These are phyloP conservation scores for Strix uralensis DNA, from an alignment of 2,113 vertebrate species.

Conservation along the genomic window DNA sequence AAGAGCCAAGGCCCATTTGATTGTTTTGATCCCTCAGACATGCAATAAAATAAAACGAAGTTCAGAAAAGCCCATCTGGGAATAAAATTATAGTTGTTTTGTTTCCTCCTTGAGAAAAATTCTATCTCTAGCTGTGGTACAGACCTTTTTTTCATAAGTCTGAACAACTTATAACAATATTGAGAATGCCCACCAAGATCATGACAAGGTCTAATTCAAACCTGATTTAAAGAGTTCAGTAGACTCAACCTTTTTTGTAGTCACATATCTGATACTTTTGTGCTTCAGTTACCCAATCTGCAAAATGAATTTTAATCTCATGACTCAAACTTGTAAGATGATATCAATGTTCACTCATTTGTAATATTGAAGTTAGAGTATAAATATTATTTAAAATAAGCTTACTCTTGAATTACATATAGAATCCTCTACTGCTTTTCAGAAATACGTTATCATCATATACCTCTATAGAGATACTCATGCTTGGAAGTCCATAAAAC, in stretches of 20 bases:
- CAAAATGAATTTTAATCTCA: background rate
- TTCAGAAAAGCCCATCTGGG: background rate
- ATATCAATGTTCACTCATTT: background rate
- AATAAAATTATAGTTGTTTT: background rate
- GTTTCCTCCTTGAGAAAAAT: background rate
- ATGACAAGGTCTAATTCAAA: background rate
- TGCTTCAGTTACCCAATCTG: background rate
- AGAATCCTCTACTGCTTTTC: background rate
- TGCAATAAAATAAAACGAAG: background rate
- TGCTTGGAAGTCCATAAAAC: background rate
- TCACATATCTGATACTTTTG: background rate
- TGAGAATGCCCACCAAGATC: background rate
- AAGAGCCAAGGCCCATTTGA: background rate
- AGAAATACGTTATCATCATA: background rate
- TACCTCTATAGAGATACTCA: background rate
- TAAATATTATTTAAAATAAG: background rate
- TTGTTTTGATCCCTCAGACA: background rate
- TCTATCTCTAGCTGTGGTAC: accelerated
- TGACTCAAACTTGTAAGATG: background rate
- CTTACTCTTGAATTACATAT: background rate
- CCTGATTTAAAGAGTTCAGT: background rate
- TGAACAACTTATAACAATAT: background rate
- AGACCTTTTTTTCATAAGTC: background rate
- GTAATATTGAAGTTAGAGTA: background rate
- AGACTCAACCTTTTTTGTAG: background rate